phyloP scores from a whole-genome alignment of 2,888 invertebrate genomes.

The Schizotus pectinicornis region DNA sequence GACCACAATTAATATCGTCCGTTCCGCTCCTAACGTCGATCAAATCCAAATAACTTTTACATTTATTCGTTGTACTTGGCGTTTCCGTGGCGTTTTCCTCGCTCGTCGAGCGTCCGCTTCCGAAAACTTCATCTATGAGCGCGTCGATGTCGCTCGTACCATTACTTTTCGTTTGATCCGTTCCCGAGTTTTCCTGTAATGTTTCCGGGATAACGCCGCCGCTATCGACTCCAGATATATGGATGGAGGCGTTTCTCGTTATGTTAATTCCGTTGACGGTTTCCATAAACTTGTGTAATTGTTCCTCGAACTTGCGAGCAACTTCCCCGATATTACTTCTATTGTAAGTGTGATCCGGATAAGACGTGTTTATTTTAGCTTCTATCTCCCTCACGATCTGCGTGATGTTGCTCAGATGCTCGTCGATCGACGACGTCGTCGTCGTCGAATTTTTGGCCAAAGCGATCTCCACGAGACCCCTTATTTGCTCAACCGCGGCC shows the following conservation, averaged over 20 bases:
- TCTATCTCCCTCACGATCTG: constrained; percentile 26
- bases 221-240: too few relatives aligned
- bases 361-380: constrained; percentile 32
- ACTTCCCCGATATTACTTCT: constrained; percentile 20
- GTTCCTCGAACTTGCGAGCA: constrained; percentile 12
- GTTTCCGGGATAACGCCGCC: neutral
- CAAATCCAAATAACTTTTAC: constrained; percentile 26
- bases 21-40: constrained; percentile 36
- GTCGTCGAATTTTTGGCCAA: constrained; percentile 8
- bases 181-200: neutral
- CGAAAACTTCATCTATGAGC: too few relatives aligned
- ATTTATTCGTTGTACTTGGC: constrained; percentile 27
- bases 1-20: constrained; percentile 10
- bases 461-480: constrained; percentile 2
- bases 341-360: constrained; percentile 27
- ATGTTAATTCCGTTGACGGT: neutral
- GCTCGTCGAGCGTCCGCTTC: too few relatives aligned
- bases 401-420: constrained; percentile 29
- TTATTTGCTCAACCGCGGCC: constrained; percentile 12
- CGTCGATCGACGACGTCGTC: constrained; percentile 5
- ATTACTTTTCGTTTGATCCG: neutral
- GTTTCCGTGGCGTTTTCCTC: neutral
- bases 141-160: neutral
- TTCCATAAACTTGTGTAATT: constrained; percentile 15
- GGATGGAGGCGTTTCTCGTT: neutral